Evolutionary conservation across 2,888 invertebrate genomes (phyloP).

Genomic region (Dynastes maya): DNA sequence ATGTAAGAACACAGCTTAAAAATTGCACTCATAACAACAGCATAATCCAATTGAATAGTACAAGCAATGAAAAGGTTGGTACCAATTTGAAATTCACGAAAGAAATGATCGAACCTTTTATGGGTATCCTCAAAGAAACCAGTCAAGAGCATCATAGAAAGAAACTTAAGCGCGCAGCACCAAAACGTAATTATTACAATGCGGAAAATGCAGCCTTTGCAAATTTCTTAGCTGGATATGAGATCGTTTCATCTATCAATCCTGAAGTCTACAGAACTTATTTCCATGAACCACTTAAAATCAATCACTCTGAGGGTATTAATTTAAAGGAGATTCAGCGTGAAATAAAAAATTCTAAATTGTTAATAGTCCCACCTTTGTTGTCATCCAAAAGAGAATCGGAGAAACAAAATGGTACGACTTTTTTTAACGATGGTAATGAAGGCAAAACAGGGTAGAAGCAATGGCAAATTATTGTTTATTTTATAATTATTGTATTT

Average conservation of each 20-base stretch:
- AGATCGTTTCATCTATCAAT: conserved; percentile 56
- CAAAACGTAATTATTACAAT: conserved; percentile 6
- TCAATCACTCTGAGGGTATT: conserved; percentile 13
- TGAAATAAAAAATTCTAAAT: conserved; percentile 32
- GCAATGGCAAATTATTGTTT: neutral
- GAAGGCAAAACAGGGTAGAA: neutral
- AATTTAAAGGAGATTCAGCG: conserved; percentile 25
- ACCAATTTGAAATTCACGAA: conserved; percentile 51
- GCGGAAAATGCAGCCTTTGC: conserved; percentile 25
- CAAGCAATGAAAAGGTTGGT: conserved; percentile 34
- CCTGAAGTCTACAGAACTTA: conserved; percentile 53
- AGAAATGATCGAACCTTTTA: conserved; percentile 58
- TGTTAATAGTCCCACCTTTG: conserved; percentile 22
- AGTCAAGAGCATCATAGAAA: neutral
- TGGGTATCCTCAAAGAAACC: conserved; percentile 51
- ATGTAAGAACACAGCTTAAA: conserved; percentile 7
- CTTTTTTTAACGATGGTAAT: neutral
- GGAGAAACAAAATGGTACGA: neutral
- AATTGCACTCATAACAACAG: neutral
- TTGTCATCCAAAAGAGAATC: neutral
- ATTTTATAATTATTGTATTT: conserved; percentile 17
- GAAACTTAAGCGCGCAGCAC: neutral
- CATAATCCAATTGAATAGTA: neutral
- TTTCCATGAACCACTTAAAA: conserved; percentile 51
- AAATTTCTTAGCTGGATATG: conserved; percentile 31